Conservation (phyloP, 2,113 vertebrate genomes). For the Galeopterus variegatus region DNA sequence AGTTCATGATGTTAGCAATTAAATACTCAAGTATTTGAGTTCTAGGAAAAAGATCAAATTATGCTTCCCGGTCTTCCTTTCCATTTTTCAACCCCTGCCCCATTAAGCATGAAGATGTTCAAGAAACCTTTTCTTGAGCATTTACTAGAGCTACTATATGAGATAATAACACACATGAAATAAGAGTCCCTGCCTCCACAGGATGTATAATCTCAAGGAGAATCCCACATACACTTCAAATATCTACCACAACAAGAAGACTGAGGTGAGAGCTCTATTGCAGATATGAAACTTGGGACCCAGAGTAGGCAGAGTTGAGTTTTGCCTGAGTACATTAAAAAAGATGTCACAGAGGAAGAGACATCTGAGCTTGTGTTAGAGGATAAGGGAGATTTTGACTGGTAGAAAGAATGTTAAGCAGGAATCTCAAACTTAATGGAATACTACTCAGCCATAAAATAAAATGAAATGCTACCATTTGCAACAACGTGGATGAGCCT, state of each 20-base stretch:
- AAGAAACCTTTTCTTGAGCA: neutral
- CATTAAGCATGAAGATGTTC: neutral
- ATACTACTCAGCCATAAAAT: too few relatives aligned
- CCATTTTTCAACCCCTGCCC: neutral
- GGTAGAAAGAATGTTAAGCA: neutral
- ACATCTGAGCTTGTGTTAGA: neutral
- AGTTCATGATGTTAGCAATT: conserved; percentile 4
- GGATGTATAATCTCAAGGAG: neutral
- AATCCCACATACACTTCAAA: neutral
- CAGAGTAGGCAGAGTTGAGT: neutral
- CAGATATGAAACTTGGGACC: neutral
- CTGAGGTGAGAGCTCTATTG: neutral
- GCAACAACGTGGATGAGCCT: too few relatives aligned
- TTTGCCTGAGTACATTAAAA: neutral
- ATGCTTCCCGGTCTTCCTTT: neutral
- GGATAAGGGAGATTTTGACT: neutral
- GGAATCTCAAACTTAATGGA: neutral
- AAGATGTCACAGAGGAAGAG: neutral
- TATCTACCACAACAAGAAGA: neutral
- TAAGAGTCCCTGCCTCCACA: neutral
- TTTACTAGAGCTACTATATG: neutral
- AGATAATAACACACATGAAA: neutral
- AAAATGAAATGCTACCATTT: too few relatives aligned
- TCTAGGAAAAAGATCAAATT: conserved; percentile 2
- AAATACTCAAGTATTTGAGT: neutral